Evolutionary conservation across 2,888 invertebrate species (phyloP), one percentile per base, ranked within the genome.

Genomic region (Andrena trimmerana): DNA sequence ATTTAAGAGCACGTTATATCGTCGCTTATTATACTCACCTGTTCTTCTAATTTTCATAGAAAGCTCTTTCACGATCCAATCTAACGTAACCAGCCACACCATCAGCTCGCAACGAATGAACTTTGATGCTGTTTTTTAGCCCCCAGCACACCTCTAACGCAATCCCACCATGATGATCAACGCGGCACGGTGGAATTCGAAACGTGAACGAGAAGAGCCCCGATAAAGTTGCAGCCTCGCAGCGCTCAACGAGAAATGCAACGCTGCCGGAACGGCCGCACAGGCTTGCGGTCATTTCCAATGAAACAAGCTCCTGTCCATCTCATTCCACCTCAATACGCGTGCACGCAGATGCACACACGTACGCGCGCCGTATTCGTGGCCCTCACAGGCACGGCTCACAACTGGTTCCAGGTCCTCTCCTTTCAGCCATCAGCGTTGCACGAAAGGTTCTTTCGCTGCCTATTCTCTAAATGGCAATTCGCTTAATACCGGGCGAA

Each of bases 201-300:
- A 78, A 62, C 73, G 33, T 33, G 31, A 36, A 54, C 54, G 60
- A 60, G 60, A 67, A 29, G 63, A 78, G 59, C 66, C 24, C n/a
- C 59, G 65, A 75, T 80, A 60, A 75, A 75, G 75, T 80, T 74
- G 69, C 70, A 74, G 36, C 16, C 71, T 5, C 13, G 67, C 48
- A 60, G 60, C 77, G 76, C 36, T 77, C 65, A 29, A 27, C 68
- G 72, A 20, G 68, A 59, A 65, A 74, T 8, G 81, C 27, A 50
- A 60, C 79, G 59, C 20, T 29, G 31, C 52, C 65, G 33, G 54
- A 78, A 54, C n/a, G 36, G 20, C 36, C 31, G 65, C 62, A 20
- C 48, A 54, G 52, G 69, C 57, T 71, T 80, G 82, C 50, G 82
- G 79, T 80, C 80, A 75, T 67, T 82, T 73, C 80, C 79, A 79